phyloP scores from a whole-genome alignment of 2,797 vertebrate genomes.

The Acanthurus leucopareius region DNA sequence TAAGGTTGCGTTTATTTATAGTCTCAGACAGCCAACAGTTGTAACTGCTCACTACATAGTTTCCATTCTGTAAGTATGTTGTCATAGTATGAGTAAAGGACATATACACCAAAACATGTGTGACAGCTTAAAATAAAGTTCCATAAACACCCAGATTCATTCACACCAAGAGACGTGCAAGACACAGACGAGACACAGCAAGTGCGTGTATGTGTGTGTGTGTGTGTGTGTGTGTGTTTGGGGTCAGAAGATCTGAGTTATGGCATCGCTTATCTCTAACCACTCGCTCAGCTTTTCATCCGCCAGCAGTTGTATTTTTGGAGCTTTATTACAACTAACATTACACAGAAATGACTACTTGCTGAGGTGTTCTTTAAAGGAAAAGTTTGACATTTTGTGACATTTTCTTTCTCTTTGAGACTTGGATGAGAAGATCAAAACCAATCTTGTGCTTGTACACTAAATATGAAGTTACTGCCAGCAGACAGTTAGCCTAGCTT shows the following conservation, averaged over 20 bases:
- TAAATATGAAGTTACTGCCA: neutral
- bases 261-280: constrained; percentile 36
- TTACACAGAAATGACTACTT: neutral
- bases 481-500: constrained; percentile 1
- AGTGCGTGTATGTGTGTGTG: constrained; percentile 24
- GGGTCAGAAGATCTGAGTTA: neutral
- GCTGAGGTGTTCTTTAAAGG: constrained; percentile 23
- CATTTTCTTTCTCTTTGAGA: neutral
- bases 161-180: neutral
- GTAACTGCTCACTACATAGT: constrained; percentile 37
- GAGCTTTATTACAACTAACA: constrained; percentile 21
- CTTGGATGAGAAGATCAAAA: neutral
- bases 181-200: neutral
- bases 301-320: constrained; percentile 24
- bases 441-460: neutral
- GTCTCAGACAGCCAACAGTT: neutral
- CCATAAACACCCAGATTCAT: constrained; percentile 10
- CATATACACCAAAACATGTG: constrained; percentile 7
- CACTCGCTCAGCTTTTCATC: constrained; percentile 57
- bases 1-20: constrained; percentile 49
- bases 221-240: constrained; percentile 22
- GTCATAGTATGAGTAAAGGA: constrained; percentile 17
- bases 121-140: constrained; percentile 9
- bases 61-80: constrained; percentile 40
- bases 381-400: constrained; percentile 37